Evolutionary conservation across 2,888 invertebrate genomes (phyloP), one percentile per base, ranked within the genome.

Genomic region (Mesopsocus fuscifrons): DNA sequence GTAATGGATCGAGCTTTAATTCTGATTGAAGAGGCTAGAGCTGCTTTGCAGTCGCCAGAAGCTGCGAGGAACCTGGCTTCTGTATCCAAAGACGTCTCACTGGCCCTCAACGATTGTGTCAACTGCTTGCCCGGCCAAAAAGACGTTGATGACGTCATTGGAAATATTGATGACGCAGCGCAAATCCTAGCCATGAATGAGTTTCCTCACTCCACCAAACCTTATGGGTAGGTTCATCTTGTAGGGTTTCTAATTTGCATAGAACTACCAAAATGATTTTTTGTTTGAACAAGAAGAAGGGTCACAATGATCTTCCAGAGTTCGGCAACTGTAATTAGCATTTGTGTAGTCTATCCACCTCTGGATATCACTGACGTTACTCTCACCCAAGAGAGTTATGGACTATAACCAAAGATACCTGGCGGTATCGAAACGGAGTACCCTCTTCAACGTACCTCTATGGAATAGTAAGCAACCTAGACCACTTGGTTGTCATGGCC

Each of bases 61-160:
- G 55, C 58, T 26, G 50, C 64, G 32, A 64, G 63, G 41, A 65
- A 71, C 49, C 65, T 92, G 33, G 76, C 77, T 11, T 72, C 74
- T 49, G 77, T 84, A 1, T 80, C 80, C 2, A 78, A 77, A 52
- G 76, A 78, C 48, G 77, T 87, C 1, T 68, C 71, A 0, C 42
- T 41, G 33, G 71, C 80, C 2, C 59, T 80, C 42, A 72, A 72
- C 52, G 70, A 68, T 49, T 77, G 78, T 49, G 74, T 94, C 42
- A 80, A 81, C 50, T 85, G 87, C 48, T 71, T 95, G 34, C 94
- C 95, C 0, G 91, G 92, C 0, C 91, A 94, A 59, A 76, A 80
- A 43, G 92, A 94, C 57, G 80, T 97, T n/a, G 94, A 95, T 57
- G 72, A 77, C 16, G 87, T 88, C 0, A 74, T 91, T 51, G 74